Conservation (phyloP, 2,113 vertebrate species). For the Stegostoma tigrinum region DNA sequence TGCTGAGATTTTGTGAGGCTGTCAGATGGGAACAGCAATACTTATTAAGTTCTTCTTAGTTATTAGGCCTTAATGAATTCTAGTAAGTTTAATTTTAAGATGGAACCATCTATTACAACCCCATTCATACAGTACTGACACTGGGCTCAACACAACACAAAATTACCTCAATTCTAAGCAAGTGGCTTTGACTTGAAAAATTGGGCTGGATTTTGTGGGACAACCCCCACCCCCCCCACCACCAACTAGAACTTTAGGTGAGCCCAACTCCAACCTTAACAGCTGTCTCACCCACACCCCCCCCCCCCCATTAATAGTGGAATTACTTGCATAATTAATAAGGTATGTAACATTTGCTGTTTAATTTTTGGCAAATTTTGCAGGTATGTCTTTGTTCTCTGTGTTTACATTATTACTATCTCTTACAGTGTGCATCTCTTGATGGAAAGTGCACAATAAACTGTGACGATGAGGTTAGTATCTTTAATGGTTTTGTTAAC, state of each 20-base stretch:
- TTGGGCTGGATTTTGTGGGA: too few relatives aligned
- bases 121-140: neutral
- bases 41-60: neutral
- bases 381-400: neutral
- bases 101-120: neutral
- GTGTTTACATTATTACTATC: neutral
- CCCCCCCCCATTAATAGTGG: neutral
- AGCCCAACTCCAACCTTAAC: too few relatives aligned
- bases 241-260: too few relatives aligned
- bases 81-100: neutral
- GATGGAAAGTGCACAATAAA: slow-evolving; percentile 92
- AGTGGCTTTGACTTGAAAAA: too few relatives aligned
- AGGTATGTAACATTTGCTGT: neutral
- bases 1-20: neutral
- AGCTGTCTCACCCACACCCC: too few relatives aligned
- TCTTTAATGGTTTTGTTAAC: slow-evolving; percentile 25
- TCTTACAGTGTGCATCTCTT: slow-evolving; percentile 77
- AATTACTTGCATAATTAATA: neutral
- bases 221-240: too few relatives aligned
- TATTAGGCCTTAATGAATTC: neutral
- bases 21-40: neutral
- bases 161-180: neutral
- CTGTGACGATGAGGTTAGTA: slow-evolving; percentile 87
- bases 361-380: neutral
- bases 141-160: neutral